A percentile compares a stretch with the other conserved stretches of the same genome.
phyloP scores from a whole-genome alignment of 2,113 vertebrate genomes.

The Erinaceus europaeus region DNA sequence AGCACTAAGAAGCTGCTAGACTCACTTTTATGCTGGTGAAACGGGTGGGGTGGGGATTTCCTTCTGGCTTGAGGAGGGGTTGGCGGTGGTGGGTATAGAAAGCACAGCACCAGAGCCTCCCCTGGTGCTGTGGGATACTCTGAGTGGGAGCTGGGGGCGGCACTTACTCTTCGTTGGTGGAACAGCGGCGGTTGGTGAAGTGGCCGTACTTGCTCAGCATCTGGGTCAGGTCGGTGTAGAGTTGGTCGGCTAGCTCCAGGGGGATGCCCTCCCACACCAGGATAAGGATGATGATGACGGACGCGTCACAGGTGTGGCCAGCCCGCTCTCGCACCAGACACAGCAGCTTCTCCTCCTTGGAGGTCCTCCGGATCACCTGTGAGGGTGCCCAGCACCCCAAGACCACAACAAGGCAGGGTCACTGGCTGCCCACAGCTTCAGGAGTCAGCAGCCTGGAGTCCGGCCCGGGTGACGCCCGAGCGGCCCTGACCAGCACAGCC shows the following conservation, averaged over 20 bases:
- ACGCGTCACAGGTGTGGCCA: conserved; percentile 90
- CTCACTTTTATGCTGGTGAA: no score
- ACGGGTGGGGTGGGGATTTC: no score
- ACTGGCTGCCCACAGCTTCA: conserved; percentile 45
- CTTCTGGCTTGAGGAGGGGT: no score
- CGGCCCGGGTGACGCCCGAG: no score
- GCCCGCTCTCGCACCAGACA: conserved; percentile 93
- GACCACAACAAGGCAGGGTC: conserved; percentile 59
- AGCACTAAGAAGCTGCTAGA: no score
- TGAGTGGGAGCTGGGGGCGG: no score
- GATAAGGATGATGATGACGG: conserved; percentile 94
- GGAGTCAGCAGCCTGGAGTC: no score
- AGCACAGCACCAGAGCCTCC: no score
- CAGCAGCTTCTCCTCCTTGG: conserved; percentile 93
- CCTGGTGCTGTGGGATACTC: no score
- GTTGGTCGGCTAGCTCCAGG: conserved; percentile 85
- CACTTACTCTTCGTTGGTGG: conserved; percentile 97
- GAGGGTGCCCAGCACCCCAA: conserved; percentile 68
- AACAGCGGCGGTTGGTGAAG: conserved; percentile 93
- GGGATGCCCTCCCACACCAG: conserved; percentile 96
- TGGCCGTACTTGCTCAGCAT: conserved; percentile 91
- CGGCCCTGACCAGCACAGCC: no score
- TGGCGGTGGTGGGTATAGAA: no score
- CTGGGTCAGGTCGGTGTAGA: conserved; percentile 91
- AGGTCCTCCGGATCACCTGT: conserved; percentile 93